Evolutionary conservation across 2,888 invertebrate genomes (phyloP), one percentile per base, ranked within the genome.

Genomic region (Andricus curvator): DNA sequence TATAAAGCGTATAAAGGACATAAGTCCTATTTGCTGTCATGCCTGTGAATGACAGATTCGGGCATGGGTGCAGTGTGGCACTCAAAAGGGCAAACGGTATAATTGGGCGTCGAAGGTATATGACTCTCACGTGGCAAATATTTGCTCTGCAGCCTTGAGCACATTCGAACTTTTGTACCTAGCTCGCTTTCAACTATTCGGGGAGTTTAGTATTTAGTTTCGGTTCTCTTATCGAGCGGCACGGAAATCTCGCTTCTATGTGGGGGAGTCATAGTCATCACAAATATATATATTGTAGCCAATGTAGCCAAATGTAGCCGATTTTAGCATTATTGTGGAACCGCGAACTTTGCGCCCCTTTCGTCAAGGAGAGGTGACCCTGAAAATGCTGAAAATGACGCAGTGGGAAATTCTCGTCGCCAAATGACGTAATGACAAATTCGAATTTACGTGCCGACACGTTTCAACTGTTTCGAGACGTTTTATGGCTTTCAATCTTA

Each of bases 51-150:
- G 25, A 25, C 48, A 48, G 25, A 25, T 70, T 48, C 15, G 25
- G 51, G 17, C 68, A 48, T 48, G 25, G 44, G 48, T 25, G 48
- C 22, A 15, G 44, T 44, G 25, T 41, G 22, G 11, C 41, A 48
- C 44, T 68, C 25, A 44, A 68, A 68, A 68, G 44, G 48, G 68
- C 68, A 68, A 48, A 68, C 44, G 22, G 41, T 41, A 68, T n/a
- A 37, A 37, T 44, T 68, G 68, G 22, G 44, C 44, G 41, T 22
- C 13, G 44, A 37, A 68, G 68, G 44, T 68, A 68, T 68, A 68
- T 44, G 68, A 68, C 68, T 68, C 25, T 56, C 25, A 62, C 44
- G 22, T 68, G 41, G 44, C 68, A 68, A 68, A 68, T 68, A 44
- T 68, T 68, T 68, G 41, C 22, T 48, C n/a, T 70, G 25, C 48